Percentiles rank a stretch among this genome's conserved stretches.
Conservation (phyloP, 2,797 vertebrate species). For the Betta splendens region DNA sequence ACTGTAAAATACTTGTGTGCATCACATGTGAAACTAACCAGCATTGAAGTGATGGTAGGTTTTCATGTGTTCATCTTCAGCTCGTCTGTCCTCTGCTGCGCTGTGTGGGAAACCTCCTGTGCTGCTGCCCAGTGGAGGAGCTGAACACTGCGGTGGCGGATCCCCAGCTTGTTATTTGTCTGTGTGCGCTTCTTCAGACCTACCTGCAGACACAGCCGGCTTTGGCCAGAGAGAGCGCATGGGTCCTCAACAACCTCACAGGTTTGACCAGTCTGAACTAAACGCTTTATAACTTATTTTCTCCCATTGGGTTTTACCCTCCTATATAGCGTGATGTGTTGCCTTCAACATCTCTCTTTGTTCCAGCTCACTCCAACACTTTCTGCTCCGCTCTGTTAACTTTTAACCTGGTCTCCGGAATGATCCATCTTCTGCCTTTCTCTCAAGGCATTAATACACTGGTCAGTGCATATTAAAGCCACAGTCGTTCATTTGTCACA, state of each 20-base stretch:
- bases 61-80: slow-evolving; percentile 62
- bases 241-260: slow-evolving; percentile 96
- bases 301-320: no score
- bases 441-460: slow-evolving; percentile 84
- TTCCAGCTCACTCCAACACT: slow-evolving; percentile 79
- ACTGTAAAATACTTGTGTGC: background rate
- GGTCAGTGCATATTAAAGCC: slow-evolving; percentile 73
- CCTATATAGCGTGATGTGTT: no score
- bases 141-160: slow-evolving; percentile 68
- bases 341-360: no score
- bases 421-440: slow-evolving; percentile 86
- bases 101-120: slow-evolving; percentile 88
- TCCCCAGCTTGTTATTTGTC: slow-evolving; percentile 77
- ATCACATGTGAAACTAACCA: background rate
- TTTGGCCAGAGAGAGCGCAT: slow-evolving; percentile 86
- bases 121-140: slow-evolving; percentile 59
- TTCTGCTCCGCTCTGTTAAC: slow-evolving; percentile 85
- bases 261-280: slow-evolving; percentile 69
- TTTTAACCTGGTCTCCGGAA: slow-evolving; percentile 82
- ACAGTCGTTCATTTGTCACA: background rate
- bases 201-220: slow-evolving; percentile 82
- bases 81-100: slow-evolving; percentile 91
- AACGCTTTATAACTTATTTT: no score
- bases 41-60: background rate
- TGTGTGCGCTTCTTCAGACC: slow-evolving; percentile 85